Base-by-base conservation (phyloP, 2,113 vertebrate genomes). In the Vimba vimba region DNA sequence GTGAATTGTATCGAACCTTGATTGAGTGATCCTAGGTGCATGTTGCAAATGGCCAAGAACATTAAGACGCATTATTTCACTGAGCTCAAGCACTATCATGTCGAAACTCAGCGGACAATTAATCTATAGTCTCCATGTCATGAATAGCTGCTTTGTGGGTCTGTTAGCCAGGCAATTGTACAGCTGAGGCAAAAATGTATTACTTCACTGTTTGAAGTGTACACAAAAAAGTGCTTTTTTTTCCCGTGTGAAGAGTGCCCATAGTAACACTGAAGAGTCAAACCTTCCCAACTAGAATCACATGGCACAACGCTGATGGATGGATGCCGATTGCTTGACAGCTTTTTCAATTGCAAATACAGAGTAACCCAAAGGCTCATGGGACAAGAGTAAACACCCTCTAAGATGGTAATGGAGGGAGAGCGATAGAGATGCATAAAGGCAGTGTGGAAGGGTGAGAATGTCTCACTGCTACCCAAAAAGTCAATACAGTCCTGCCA, bases 111-210 rank as follows among this genome's bases (percentile, higher is more conserved):
- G 23, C 0, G 45, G 39, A 87, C 62, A 27, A 79, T 89, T 57
- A 75, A 23, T 36, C 30, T 50, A 39, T 45, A 86, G 85, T 74
- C 47, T 45, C 64, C 7, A 33, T 64, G 68, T 75, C 21, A 91
- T 84, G 88, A 89, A 93, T 82, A 88, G 89, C 85, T 84, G 74
- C 79, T 60, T 90, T 87, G 87, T 93, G 91, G 92, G 90, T 84
- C 81, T 33, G 82, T 90, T 88, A 90, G 85, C 93, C 88, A 92
- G 91, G 92, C 92, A 94, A 93, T 91, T 89, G 89, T 87, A 91
- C 83, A 92, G 87, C 93, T 90, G 87, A 75, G 90, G 88, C 92
- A 92, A 91, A 94, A 94, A 94, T 92, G 90, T 93, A 94, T 93
- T 92, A 89, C 82, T 93, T 86, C 90, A 92, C 87, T 91, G 89